Percentiles rank a stretch among this genome's conserved stretches.
phyloP scores from a whole-genome alignment of 30 jellyfish, hydroid and myxozoan species.

The Chrysaora quinquecirrha region DNA sequence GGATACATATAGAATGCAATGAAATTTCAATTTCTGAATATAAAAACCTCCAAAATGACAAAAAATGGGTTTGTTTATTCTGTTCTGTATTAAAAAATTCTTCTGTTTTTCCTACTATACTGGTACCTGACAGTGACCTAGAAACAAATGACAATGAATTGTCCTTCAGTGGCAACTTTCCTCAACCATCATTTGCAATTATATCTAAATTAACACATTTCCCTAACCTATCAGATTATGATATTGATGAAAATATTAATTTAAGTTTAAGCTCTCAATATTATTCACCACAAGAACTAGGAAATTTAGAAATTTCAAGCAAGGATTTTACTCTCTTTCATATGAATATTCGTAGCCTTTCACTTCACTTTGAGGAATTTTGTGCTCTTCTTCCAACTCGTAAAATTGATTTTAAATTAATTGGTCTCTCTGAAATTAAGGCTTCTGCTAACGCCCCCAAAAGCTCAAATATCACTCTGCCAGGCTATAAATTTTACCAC shows the following conservation, averaged over 20 bases:
- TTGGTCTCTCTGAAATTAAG: no score
- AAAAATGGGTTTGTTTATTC: neutral
- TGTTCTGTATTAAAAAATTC: neutral
- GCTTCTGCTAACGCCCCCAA: no score
- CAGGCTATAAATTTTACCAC: no score
- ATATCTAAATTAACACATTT: neutral
- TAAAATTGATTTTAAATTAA: no score
- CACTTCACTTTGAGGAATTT: no score
- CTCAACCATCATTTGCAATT: neutral
- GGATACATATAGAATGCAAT: neutral
- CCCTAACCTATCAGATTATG: neutral
- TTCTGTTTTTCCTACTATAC: neutral
- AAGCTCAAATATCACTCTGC: no score
- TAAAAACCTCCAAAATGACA: neutral
- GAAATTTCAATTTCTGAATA: neutral
- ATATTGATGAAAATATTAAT: neutral
- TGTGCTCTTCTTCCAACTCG: no score
- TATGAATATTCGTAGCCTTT: no score
- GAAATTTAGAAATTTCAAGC: no score
- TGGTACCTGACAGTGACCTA: conserved; percentile 1
- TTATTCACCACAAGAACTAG: no score
- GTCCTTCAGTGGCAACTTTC: neutral
- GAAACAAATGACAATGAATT: neutral
- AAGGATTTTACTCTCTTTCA: no score
- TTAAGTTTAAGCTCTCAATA: neutral